These are phyloP conservation scores for Polydrusus pterygomalis DNA, from an alignment of 2,888 invertebrate species.

Conservation along the genomic window DNA sequence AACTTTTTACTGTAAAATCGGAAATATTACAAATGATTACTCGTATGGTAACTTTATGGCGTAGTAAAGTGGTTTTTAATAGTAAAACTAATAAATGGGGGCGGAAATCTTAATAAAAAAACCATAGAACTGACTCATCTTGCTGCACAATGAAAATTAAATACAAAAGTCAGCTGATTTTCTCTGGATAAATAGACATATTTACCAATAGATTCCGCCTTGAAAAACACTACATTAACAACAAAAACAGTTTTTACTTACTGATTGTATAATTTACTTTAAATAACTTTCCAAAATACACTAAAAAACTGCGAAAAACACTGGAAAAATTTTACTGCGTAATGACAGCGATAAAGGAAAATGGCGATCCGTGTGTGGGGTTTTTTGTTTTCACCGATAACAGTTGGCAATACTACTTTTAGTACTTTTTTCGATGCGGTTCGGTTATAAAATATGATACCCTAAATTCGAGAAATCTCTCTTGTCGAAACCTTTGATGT, in stretches of 20 bases:
- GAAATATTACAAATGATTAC: background rate
- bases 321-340: slow-evolving; percentile 63
- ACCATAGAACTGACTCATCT: slow-evolving; percentile 53
- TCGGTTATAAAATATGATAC: background rate
- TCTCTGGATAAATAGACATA: slow-evolving; percentile 38
- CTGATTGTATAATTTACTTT: slow-evolving; percentile 26
- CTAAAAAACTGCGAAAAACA: slow-evolving; percentile 53
- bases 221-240: background rate
- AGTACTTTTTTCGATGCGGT: no score
- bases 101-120: slow-evolving; percentile 51
- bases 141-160: slow-evolving; percentile 50
- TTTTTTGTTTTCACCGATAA: slow-evolving; percentile 19
- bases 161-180: slow-evolving; percentile 60
- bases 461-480: background rate
- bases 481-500: background rate
- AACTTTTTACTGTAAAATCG: background rate
- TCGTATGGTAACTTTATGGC: background rate
- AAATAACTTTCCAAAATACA: slow-evolving; percentile 32
- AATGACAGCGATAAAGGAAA: slow-evolving; percentile 61
- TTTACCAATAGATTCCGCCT: slow-evolving; percentile 3
- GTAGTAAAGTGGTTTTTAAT: background rate
- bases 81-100: slow-evolving; percentile 40
- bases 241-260: slow-evolving; percentile 26
- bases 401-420: slow-evolving; percentile 22
- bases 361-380: slow-evolving; percentile 60